Percentiles rank a stretch among this genome's conserved stretches.
These are phyloP conservation scores for Thrips palmi DNA, from an alignment of 1,140 invertebrate species.

Conservation along the genomic window DNA sequence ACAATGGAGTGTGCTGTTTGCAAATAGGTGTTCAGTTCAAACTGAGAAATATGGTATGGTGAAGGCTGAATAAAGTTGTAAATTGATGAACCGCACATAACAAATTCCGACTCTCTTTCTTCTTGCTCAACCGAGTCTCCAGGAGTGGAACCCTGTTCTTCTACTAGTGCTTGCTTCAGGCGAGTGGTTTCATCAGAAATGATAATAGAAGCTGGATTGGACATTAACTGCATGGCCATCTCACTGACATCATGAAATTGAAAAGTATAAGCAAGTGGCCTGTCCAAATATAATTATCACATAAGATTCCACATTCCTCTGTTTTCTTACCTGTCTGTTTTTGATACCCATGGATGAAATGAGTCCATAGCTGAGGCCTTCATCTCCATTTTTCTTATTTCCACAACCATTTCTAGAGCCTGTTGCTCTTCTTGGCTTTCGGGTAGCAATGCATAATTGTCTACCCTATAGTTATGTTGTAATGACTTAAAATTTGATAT, in stretches of 20 bases:
- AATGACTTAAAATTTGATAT: conserved; percentile 7
- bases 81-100: conserved; percentile 3
- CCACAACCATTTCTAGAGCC: background rate
- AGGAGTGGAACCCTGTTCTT: conserved; percentile 2
- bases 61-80: conserved; percentile 7
- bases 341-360: too few relatives aligned
- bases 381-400: conserved; percentile 1
- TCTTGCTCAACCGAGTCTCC: conserved; percentile 1
- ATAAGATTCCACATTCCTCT: background rate
- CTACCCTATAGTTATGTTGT: conserved; percentile 6
- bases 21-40: conserved; percentile 6
- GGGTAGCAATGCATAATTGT: conserved; percentile 7
- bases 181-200: too few relatives aligned
- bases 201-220: too few relatives aligned
- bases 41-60: conserved; percentile 8
- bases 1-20: conserved; percentile 7
- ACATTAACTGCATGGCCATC: too few relatives aligned
- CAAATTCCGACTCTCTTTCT: conserved; percentile 4
- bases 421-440: background rate
- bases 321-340: too few relatives aligned
- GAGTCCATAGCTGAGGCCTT: too few relatives aligned
- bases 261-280: too few relatives aligned
- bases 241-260: too few relatives aligned
- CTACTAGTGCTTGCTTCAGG: background rate
- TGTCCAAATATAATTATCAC: too few relatives aligned